Conservation (phyloP, 1,140 invertebrate species). For the Drosophila pandora region DNA sequence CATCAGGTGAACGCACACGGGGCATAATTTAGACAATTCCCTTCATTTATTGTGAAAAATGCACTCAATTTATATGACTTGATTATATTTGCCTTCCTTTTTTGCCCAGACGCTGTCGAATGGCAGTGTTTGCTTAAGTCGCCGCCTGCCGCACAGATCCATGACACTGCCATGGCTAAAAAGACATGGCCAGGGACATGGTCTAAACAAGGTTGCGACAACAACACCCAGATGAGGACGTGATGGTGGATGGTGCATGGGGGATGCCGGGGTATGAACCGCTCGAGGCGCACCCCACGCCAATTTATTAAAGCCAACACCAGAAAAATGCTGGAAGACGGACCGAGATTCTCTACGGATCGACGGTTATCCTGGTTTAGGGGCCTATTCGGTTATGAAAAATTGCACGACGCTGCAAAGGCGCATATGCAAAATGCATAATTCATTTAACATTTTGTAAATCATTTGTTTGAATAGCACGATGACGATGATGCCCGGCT, state of each 20-base stretch:
- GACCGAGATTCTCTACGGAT: slow-evolving; percentile 29
- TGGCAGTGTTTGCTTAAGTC: slow-evolving; percentile 73
- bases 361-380: slow-evolving; percentile 15
- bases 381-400: slow-evolving; percentile 62
- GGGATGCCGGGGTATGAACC: slow-evolving; percentile 4
- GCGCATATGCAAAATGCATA: slow-evolving; percentile 80
- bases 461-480: slow-evolving; percentile 83
- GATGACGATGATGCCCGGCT: slow-evolving; percentile 68
- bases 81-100: slow-evolving; percentile 71
- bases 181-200: slow-evolving; percentile 37
- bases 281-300: slow-evolving; percentile 75
- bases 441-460: slow-evolving; percentile 83
- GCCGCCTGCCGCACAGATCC: slow-evolving; percentile 38
- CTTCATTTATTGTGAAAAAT: slow-evolving; percentile 81
- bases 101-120: slow-evolving; percentile 18
- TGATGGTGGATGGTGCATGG: background rate
- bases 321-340: slow-evolving; percentile 38
- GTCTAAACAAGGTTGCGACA: slow-evolving; percentile 54
- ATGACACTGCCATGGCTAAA: slow-evolving; percentile 59
- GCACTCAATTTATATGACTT: slow-evolving; percentile 82
- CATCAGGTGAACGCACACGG: slow-evolving; percentile 38
- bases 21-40: slow-evolving; percentile 79
- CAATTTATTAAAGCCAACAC: slow-evolving; percentile 82
- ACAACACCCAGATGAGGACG: slow-evolving; percentile 35
- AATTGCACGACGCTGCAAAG: slow-evolving; percentile 67